These are phyloP conservation scores for Xestia ashworthii DNA, from an alignment of 2,888 invertebrate genomes.

Conservation along the genomic window DNA sequence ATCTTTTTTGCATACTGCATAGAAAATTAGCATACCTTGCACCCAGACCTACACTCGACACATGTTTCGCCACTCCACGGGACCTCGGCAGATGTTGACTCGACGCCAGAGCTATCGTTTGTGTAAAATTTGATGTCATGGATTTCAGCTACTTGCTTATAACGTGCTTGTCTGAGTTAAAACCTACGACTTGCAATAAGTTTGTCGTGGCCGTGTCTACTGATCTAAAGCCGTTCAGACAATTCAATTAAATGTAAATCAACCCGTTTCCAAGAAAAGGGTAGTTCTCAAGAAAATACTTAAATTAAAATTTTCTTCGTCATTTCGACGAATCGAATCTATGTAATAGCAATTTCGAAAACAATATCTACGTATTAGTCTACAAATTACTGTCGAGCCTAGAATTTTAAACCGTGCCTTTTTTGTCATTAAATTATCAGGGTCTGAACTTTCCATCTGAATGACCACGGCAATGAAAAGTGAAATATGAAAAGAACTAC, in stretches of 20 bases:
- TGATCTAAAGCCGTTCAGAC: background rate
- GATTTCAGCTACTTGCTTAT: background rate
- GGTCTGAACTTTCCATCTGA: background rate
- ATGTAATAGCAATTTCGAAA: background rate
- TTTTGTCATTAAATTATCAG: background rate
- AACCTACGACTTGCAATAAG: background rate
- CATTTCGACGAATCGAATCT: constrained; percentile 3
- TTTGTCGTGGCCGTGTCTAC: background rate
- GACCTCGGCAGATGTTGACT: no score
- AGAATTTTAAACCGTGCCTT: background rate
- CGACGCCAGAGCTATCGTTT: no score
- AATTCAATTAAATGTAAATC: constrained; percentile 15
- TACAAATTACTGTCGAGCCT: background rate
- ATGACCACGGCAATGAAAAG: background rate
- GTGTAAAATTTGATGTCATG: no score
- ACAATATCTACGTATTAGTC: constrained; percentile 8
- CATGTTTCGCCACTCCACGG: no score
- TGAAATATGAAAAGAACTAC: background rate
- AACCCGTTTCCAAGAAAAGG: constrained; percentile 4
- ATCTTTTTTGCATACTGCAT: no score
- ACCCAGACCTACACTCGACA: no score
- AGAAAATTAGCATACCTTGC: no score
- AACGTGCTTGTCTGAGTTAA: background rate
- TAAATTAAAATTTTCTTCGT: constrained; percentile 23
- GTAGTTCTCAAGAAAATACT: constrained; percentile 2